Conservation (phyloP, 1,140 invertebrate genomes). For the Eriocheir sinensis region DNA sequence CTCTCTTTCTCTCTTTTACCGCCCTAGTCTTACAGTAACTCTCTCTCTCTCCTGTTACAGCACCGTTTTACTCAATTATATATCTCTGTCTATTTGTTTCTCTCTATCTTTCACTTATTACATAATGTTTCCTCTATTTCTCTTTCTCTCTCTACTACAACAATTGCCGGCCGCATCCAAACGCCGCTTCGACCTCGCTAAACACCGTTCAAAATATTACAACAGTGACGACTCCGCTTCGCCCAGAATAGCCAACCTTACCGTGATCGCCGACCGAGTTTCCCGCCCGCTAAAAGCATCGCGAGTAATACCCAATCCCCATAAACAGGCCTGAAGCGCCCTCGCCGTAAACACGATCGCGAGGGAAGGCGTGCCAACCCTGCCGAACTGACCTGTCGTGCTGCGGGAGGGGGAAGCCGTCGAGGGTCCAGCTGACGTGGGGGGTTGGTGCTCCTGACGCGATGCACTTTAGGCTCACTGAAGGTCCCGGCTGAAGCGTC, state of each 20-base stretch:
- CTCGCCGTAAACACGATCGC: neutral
- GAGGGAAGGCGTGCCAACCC: neutral
- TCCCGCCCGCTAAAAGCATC: too few relatives aligned
- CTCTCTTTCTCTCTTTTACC: neutral
- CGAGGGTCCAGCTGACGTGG: constrained; percentile 90
- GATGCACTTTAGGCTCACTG: constrained; percentile 91
- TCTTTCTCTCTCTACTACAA: constrained; percentile 4
- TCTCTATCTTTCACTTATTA: neutral
- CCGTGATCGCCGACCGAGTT: too few relatives aligned
- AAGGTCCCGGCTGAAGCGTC: constrained; percentile 90
- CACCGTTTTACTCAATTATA: too few relatives aligned
- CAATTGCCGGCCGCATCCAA: neutral
- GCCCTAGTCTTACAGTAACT: too few relatives aligned
- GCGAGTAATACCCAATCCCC: constrained; percentile 1
- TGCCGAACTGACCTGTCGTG: constrained; percentile 57
- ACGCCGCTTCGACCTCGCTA: neutral
- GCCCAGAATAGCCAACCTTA: neutral
- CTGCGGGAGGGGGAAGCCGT: constrained; percentile 87
- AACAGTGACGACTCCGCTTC: neutral
- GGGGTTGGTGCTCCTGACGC: constrained; percentile 93
- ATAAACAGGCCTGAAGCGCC: neutral
- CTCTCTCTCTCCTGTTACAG: neutral
- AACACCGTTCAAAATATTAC: neutral
- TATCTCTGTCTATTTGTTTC: neutral
- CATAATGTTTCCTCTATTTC: neutral